These are phyloP conservation scores for Stenichneumon culpator DNA, from an alignment of 2,888 invertebrate species.

Conservation along the genomic window DNA sequence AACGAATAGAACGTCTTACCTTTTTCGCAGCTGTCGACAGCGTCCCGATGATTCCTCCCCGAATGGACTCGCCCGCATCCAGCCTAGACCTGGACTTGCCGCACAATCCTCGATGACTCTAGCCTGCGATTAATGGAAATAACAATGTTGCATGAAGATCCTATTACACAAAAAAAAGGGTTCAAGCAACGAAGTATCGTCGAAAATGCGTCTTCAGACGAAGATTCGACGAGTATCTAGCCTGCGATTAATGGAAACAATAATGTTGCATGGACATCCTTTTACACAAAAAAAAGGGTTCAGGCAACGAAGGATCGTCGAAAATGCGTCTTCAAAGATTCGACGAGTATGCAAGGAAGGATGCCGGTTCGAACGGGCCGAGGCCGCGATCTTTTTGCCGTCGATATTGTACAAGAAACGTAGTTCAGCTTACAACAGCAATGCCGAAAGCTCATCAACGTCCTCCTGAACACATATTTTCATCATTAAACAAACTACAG, in stretches of 20 bases:
- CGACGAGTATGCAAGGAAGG: neutral
- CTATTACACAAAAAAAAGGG: neutral
- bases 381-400: neutral
- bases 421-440: neutral
- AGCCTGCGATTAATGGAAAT: neutral
- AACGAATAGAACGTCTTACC: neutral
- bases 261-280: no score
- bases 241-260: no score
- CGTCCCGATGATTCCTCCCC: neutral
- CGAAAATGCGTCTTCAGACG: neutral
- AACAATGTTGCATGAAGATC: neutral
- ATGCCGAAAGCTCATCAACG: neutral
- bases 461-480: neutral
- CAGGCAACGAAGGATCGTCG: no score
- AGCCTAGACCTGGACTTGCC: no score
- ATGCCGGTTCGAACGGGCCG: neutral
- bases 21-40: neutral
- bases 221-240: neutral
- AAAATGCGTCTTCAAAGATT: neutral
- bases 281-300: no score
- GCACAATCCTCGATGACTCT: neutral
- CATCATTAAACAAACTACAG: neutral
- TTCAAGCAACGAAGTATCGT: no score
- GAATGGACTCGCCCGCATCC: neutral
- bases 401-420: slow-evolving; percentile 6